Evolutionary conservation across 2,797 vertebrate genomes (phyloP).

Genomic region (Sternotherus odoratus): DNA sequence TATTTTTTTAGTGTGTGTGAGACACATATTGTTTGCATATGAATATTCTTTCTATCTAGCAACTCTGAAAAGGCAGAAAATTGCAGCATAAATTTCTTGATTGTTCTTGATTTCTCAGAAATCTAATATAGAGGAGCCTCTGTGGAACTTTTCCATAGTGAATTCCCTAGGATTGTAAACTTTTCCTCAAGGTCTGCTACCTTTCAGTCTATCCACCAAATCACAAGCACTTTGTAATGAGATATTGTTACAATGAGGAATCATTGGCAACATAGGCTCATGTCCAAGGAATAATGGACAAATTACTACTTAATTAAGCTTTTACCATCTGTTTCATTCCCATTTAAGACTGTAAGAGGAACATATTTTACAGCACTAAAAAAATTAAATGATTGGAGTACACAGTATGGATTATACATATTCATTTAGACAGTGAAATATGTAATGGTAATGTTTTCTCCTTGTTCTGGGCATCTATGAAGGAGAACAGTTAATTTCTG

Average conservation of each 20-base stretch:
- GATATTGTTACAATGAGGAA: conserved; percentile 67
- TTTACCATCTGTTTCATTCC: conserved; percentile 78
- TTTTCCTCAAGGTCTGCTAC: conserved; percentile 71
- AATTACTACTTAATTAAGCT: conserved; percentile 78
- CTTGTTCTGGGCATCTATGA: conserved; percentile 67
- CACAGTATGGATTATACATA: conserved; percentile 54
- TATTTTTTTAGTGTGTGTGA: background rate
- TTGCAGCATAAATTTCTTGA: background rate
- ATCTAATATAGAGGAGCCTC: background rate
- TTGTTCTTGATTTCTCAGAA: background rate
- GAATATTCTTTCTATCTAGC: background rate
- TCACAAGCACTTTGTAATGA: conserved; percentile 56
- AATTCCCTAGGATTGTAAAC: conserved; percentile 14
- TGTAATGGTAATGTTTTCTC: conserved; percentile 62
- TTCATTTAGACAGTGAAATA: conserved; percentile 63
- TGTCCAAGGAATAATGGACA: conserved; percentile 69
- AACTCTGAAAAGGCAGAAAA: background rate
- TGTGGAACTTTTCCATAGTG: background rate
- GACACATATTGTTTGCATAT: background rate
- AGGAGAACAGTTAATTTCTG: conserved; percentile 69
- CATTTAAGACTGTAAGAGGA: conserved; percentile 77
- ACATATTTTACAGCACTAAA: conserved; percentile 75
- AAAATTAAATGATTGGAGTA: conserved; percentile 68
- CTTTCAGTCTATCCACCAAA: conserved; percentile 36
- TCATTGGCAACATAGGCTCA: conserved; percentile 67